phyloP scores from a whole-genome alignment of 2,888 invertebrate species.

The Fissipunctia ypsillon region DNA sequence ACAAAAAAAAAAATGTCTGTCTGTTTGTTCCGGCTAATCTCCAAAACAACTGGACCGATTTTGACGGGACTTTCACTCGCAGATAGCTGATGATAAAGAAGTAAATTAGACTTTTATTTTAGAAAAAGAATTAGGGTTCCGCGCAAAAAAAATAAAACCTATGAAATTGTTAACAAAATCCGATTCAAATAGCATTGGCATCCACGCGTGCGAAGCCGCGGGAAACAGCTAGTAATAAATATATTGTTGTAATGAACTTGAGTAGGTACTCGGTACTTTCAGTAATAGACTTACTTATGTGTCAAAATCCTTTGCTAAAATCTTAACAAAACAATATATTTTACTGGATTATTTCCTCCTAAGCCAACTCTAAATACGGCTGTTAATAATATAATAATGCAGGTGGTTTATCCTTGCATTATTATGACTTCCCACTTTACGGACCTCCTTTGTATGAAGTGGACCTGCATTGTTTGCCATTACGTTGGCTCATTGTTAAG shows the following conservation, averaged over 20 bases:
- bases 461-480: constrained; percentile 80
- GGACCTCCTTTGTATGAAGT: constrained; percentile 72
- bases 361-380: constrained; percentile 31
- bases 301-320: not conserved
- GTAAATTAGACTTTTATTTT: too few species aligned
- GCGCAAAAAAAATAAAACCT: too few species aligned
- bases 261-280: not conserved
- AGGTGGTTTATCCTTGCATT: constrained; percentile 64
- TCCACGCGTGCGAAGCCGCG: too few species aligned
- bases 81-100: too few species aligned
- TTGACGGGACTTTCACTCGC: too few species aligned
- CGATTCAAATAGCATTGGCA: too few species aligned
- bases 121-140: too few species aligned
- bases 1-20: too few species aligned
- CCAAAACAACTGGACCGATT: too few species aligned
- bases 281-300: too few species aligned
- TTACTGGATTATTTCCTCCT: constrained; percentile 1
- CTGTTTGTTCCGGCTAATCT: too few species aligned
- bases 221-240: not conserved
- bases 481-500: constrained; percentile 82
- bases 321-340: not conserved
- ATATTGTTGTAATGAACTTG: not conserved
- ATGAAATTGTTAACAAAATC: too few species aligned
- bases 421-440: constrained; percentile 69
- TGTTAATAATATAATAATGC: constrained; percentile 56